phyloP scores from a whole-genome alignment of 2,888 invertebrate genomes.

The Trissolcus brochymenae region DNA sequence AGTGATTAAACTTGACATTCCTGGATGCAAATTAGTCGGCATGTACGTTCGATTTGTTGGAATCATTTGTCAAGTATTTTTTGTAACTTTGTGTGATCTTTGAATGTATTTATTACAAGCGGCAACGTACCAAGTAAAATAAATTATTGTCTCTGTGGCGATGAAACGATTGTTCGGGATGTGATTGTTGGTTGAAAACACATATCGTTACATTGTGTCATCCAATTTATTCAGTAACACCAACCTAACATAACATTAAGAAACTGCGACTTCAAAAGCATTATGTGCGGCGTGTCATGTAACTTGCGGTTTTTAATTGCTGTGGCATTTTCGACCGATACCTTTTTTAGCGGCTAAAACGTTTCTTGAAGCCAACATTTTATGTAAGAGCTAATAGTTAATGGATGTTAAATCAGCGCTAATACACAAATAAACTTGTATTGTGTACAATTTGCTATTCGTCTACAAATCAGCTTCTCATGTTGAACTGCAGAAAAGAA shows the following conservation, averaged over 20 bases:
- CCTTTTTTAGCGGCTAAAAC: slow-evolving; percentile 12
- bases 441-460: slow-evolving; percentile 26
- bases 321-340: slow-evolving; percentile 4
- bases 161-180: too few relatives aligned
- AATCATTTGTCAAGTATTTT: slow-evolving; percentile 6
- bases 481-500: background rate
- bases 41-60: slow-evolving; percentile 16
- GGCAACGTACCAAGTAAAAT: background rate
- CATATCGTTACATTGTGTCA: too few relatives aligned
- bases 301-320: slow-evolving; percentile 28
- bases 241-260: background rate
- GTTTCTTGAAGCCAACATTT: slow-evolving; percentile 6
- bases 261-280: background rate
- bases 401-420: slow-evolving; percentile 33
- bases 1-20: slow-evolving; percentile 48
- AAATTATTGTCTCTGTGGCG: too few relatives aligned
- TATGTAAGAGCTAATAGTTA: slow-evolving; percentile 30
- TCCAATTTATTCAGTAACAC: background rate
- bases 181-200: too few relatives aligned
- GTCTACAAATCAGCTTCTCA: slow-evolving; percentile 16
- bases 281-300: slow-evolving; percentile 22
- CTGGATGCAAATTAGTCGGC: slow-evolving; percentile 40
- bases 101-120: too few relatives aligned
- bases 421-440: slow-evolving; percentile 28
- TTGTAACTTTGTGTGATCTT: background rate